phyloP scores from a whole-genome alignment of 2,888 invertebrate genomes.

The Polietes domitor region DNA sequence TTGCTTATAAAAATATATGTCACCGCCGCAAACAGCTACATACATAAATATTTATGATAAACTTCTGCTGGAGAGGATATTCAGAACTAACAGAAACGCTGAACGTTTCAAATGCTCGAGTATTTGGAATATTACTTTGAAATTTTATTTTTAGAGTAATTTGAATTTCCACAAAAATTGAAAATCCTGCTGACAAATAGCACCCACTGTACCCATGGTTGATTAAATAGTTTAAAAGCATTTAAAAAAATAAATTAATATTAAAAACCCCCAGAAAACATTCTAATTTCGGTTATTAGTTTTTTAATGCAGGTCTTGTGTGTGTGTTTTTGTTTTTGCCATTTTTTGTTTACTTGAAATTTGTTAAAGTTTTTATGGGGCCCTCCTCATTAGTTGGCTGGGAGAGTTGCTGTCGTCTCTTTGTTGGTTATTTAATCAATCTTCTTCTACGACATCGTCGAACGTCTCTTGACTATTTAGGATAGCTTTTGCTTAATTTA shows the following conservation, averaged over 20 bases:
- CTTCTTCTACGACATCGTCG: not conserved
- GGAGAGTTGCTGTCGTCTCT: not conserved
- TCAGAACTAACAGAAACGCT: too few species aligned
- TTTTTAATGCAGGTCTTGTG: not conserved
- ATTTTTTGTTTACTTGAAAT: not conserved
- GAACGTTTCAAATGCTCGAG: too few species aligned
- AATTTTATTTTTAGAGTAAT: too few species aligned
- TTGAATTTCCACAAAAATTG: too few species aligned
- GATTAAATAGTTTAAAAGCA: too few species aligned
- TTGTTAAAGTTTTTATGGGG: not conserved
- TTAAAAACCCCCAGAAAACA: not conserved
- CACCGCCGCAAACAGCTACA: too few species aligned
- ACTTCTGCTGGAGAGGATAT: too few species aligned
- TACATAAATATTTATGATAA: too few species aligned
- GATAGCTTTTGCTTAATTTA: not conserved
- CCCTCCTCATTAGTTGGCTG: not conserved
- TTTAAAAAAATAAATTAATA: not conserved
- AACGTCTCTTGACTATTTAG: not conserved
- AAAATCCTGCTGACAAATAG: too few species aligned
- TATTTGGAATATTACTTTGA: too few species aligned
- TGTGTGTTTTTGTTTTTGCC: not conserved
- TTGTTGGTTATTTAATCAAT: conserved; percentile 12
- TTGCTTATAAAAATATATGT: too few species aligned
- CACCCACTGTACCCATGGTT: too few species aligned
- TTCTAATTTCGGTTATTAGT: not conserved